phyloP scores from a whole-genome alignment of 64 coral and sea anemone species.

The Hydrozoanthus tunicans region DNA sequence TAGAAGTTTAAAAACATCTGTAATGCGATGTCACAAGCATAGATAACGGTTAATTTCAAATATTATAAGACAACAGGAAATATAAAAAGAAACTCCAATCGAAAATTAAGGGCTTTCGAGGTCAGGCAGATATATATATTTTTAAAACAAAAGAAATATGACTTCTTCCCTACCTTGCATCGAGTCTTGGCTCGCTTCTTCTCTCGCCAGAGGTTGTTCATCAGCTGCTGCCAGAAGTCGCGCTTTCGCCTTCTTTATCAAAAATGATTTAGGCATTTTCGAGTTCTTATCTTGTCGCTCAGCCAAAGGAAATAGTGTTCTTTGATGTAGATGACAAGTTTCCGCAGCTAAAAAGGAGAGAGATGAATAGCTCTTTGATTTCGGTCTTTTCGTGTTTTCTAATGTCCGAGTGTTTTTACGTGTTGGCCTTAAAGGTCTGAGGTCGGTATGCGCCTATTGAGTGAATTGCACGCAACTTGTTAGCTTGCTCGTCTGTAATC shows the following conservation, averaged over 20 bases:
- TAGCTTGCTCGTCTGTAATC: slow-evolving; percentile 3
- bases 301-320: slow-evolving; percentile 61
- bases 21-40: slow-evolving; percentile 54
- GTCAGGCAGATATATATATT: slow-evolving; percentile 15
- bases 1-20: slow-evolving; percentile 47
- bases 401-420: slow-evolving; percentile 4
- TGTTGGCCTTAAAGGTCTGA: slow-evolving; percentile 53
- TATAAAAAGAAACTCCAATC: slow-evolving; percentile 44
- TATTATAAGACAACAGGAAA: slow-evolving; percentile 65
- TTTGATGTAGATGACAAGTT: slow-evolving; percentile 40
- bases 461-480: slow-evolving; percentile 34
- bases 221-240: slow-evolving; percentile 37
- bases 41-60: slow-evolving; percentile 59
- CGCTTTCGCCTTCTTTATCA: slow-evolving; percentile 90
- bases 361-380: slow-evolving; percentile 63
- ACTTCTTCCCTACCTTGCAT: slow-evolving; percentile 23
- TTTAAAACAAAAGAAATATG: slow-evolving; percentile 14
- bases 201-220: slow-evolving; percentile 18
- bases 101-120: slow-evolving; percentile 45
- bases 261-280: slow-evolving; percentile 92
- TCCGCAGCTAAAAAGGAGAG: slow-evolving; percentile 27
- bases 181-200: slow-evolving; percentile 6
- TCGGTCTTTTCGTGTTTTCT: slow-evolving; percentile 37
- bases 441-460: slow-evolving; percentile 49
- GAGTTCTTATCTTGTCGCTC: slow-evolving; percentile 43